Evolutionary conservation across 2,113 vertebrate species (phyloP), one percentile per base, ranked within the genome.

Genomic region (Tursiops truncatus): DNA sequence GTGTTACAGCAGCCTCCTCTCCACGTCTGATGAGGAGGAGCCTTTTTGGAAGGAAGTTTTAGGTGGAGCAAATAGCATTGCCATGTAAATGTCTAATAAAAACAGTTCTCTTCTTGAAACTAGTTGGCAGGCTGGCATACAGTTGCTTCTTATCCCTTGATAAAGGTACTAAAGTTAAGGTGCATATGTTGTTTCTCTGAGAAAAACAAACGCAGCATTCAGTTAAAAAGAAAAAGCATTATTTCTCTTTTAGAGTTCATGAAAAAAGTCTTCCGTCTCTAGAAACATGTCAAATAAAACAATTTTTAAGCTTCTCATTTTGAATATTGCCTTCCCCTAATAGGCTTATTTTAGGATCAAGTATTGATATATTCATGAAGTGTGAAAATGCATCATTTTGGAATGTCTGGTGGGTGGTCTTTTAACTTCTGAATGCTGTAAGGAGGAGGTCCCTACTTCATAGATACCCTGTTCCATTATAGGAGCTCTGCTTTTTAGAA

Each of bases 1-100:
- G 63, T 80, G 68, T 92, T 96, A 31, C 9, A 47, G 63, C 73
- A 90, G 33, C 71, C 77, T 96, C 91, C 81, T 95, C 73, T 86
- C 80, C 85, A 86, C 23, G 36, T 84, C 82, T 97, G 93, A 95
- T 88, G 70, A 97, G 98, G 94, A 96, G 93, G 91, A 94, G 85
- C 68, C 77, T 95, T 96, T 83, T 95, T 96, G 83, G 9, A 91
- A 89, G 79, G 86, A 95, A 97, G 83, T 97, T 97, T 95, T 92
- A 97, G 93, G 91, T 93, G 79, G 93, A 91, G 63, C 86, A 95
- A 94, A 71, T 60, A 88, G 81, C 73, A 92, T 74, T 95, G 80
- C 79, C 85, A 47, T 93, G 53, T 73, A 88, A 84, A 91, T 95
- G 62, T 77, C 47, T 95, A 88, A 94, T 91, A 87, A 96, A 94